Conservation (phyloP, 2,797 vertebrate species). For the Rhodeus uyekii region DNA sequence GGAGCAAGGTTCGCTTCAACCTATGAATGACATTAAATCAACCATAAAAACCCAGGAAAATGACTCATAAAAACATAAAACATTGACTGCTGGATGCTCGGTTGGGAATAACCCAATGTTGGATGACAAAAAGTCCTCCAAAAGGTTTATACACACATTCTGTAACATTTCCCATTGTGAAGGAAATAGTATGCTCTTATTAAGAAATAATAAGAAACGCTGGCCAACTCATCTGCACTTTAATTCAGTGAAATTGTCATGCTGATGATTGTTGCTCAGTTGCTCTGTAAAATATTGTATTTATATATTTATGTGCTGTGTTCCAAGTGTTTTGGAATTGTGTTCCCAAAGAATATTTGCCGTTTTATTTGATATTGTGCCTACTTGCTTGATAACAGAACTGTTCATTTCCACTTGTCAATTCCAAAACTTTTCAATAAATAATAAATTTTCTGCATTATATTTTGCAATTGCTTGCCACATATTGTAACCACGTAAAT, state of each 20-base stretch:
- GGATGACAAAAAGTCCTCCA: not conserved
- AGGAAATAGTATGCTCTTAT: not conserved
- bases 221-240: not conserved
- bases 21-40: slow-evolving; percentile 26
- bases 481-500: not conserved
- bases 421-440: not conserved
- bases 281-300: not conserved
- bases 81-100: not conserved
- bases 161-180: not conserved
- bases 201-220: not conserved
- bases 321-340: not conserved
- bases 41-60: not conserved
- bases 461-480: not conserved
- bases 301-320: not conserved
- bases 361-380: not conserved
- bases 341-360: not conserved
- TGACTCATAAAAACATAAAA: not conserved
- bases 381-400: not conserved
- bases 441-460: not conserved
- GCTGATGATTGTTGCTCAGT: not conserved
- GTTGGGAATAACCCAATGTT: not conserved
- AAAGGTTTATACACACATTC: not conserved
- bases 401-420: not conserved
- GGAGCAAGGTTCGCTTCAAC: slow-evolving; percentile 40
- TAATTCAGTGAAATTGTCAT: not conserved